Base-by-base conservation (phyloP, 2,113 vertebrate genomes). In the Stigmatopora argus region DNA sequence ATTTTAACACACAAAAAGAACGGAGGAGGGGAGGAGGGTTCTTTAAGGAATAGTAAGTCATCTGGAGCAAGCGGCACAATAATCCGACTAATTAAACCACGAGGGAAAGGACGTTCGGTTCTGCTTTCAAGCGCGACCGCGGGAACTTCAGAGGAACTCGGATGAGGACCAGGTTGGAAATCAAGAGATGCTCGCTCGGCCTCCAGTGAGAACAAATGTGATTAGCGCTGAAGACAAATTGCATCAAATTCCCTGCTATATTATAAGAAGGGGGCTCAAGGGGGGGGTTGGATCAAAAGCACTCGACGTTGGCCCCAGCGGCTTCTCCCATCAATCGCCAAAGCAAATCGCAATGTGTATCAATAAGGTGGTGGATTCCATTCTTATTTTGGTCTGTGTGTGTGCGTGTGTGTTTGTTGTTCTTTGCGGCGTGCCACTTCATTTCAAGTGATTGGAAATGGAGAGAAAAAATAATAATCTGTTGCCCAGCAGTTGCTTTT, bases 81-180 rank as follows among this genome's bases (percentile, higher is more conserved):
- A 98, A 99, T 97, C 94, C 92, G 77, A 88, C 93, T 97, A 97
- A 99, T 96, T 96, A 93, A 96, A 91, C 90, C 96, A 92, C 94
- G 61, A 79, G 95, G 95, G 95, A 95, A 75, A 75, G 60, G 80
- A 74, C 75, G 73, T 5, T 41, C 19, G 11, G 21, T 55, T 21
- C 88, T 87, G 79, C 90, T 90, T 91, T 93, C 92, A 91, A 88
- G 71, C 90, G 82, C 87, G 91, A 92, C 89, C 67, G 52, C 21
- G 68, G 71, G 44, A 88, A 88, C 86, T 78, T 90, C 89, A 89
- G 83, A 90, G 83, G 66, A 75, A 55, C 80, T 75, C 69, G 83
- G 81, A 77, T 86, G 87, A 82, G 59, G 79, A 73, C 26, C 26
- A 31, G 3, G 26, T 31, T 72, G 81, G 81, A 75, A 86, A 88